A percentile compares a stretch with the other conserved stretches of the same genome.
These are phyloP conservation scores for Autographa gamma DNA, from an alignment of 2,888 invertebrate genomes.

Conservation along the genomic window DNA sequence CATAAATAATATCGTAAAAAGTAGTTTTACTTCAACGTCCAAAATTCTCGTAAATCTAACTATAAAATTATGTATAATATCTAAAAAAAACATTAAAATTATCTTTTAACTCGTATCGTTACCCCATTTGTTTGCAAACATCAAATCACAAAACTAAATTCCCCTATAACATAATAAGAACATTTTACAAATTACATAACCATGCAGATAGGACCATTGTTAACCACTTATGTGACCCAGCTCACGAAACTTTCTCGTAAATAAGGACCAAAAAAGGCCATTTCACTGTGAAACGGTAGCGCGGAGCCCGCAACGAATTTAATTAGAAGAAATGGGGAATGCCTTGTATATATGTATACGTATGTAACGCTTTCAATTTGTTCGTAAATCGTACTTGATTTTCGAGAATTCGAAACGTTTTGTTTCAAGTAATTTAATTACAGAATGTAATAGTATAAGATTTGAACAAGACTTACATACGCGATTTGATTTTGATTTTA, in stretches of 20 bases:
- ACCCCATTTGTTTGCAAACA: too few species aligned
- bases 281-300: conserved; percentile 2
- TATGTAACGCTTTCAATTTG: not conserved
- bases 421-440: not conserved
- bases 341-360: not conserved
- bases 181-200: not conserved
- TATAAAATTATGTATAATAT: too few species aligned
- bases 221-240: conserved; percentile 20
- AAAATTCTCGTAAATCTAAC: too few species aligned
- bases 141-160: not conserved
- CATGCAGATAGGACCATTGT: not conserved
- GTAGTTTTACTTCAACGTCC: too few species aligned
- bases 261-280: conserved; percentile 11
- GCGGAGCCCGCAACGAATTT: conserved; percentile 8
- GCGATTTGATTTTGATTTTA: too few species aligned
- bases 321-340: conserved; percentile 16
- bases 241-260: conserved; percentile 10
- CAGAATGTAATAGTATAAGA: too few species aligned
- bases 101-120: too few species aligned
- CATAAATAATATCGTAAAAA: too few species aligned
- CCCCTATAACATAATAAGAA: conserved; percentile 5
- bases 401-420: not conserved
- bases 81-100: too few species aligned
- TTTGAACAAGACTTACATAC: too few species aligned
- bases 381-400: not conserved